Percentiles rank a stretch among this genome's conserved stretches.
Evolutionary conservation across 1,140 invertebrate species (phyloP).

Genomic region (Pogonomyrmex californicus): DNA sequence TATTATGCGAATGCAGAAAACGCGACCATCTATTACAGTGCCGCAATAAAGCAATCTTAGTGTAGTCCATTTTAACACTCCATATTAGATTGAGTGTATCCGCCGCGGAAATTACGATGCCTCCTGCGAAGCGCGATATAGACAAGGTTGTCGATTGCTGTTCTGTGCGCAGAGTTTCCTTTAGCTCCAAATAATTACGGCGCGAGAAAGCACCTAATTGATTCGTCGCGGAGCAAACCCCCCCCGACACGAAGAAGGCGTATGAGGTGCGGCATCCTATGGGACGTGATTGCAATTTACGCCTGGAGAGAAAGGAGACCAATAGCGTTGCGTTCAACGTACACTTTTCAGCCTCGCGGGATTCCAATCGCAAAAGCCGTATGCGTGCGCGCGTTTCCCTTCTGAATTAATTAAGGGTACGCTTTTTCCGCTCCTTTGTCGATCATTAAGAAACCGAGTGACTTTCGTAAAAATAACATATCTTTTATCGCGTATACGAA

Average conservation of each 20-base stretch:
- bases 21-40: background rate
- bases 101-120: conserved; percentile 27
- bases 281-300: conserved; percentile 54
- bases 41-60: conserved; percentile 27
- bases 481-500: background rate
- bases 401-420: background rate
- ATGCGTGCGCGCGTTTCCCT: background rate
- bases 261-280: conserved; percentile 28
- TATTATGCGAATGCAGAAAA: conserved; percentile 22
- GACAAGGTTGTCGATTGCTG: conserved; percentile 13
- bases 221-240: conserved; percentile 42
- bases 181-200: conserved; percentile 40
- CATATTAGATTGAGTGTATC: background rate
- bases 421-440: background rate
- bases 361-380: background rate
- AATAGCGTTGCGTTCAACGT: background rate
- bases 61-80: background rate
- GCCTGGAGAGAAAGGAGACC: conserved; percentile 41
- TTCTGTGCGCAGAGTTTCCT: background rate
- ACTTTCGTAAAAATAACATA: background rate
- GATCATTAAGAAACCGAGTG: background rate
- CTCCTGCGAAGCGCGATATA: background rate
- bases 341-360: conserved; percentile 4
- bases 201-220: conserved; percentile 46
- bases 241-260: background rate